phyloP scores from a whole-genome alignment of 2,113 vertebrate species.

The Pongo pygmaeus region DNA sequence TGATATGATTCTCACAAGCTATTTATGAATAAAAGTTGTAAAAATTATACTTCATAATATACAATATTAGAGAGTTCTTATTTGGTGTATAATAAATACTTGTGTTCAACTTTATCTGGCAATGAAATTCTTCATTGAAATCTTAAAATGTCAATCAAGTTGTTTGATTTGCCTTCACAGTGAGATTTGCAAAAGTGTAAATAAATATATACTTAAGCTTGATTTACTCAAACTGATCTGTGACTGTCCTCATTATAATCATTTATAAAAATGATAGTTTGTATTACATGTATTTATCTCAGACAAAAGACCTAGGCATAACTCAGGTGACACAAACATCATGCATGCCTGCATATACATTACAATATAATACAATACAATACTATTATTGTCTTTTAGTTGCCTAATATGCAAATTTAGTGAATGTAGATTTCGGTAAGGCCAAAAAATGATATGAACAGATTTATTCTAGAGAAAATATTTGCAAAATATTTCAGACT shows the following conservation, averaged over 20 bases:
- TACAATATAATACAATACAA: not conserved
- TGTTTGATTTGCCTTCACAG: not conserved
- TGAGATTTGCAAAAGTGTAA: not conserved
- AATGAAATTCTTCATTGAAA: conserved; percentile 46
- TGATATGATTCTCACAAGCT: not conserved
- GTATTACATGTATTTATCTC: not conserved
- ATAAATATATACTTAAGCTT: not conserved
- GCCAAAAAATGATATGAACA: not conserved
- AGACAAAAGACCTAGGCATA: not conserved
- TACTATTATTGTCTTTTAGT: not conserved
- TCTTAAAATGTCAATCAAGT: not conserved
- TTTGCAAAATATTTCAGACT: conserved; percentile 23
- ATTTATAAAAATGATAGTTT: not conserved
- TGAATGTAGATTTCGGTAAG: not conserved
- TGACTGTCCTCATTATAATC: not conserved
- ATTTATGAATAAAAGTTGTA: not conserved
- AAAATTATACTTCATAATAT: conserved; percentile 12
- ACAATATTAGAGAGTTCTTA: conserved; percentile 7
- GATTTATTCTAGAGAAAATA: not conserved
- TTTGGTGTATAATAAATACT: not conserved
- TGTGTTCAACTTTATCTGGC: not conserved
- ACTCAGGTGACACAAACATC: not conserved
- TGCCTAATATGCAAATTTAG: not conserved
- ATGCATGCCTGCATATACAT: not conserved
- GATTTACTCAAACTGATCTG: not conserved